Evolutionary conservation across 2,797 vertebrate species (phyloP).

Genomic region (Poecilia velifera): DNA sequence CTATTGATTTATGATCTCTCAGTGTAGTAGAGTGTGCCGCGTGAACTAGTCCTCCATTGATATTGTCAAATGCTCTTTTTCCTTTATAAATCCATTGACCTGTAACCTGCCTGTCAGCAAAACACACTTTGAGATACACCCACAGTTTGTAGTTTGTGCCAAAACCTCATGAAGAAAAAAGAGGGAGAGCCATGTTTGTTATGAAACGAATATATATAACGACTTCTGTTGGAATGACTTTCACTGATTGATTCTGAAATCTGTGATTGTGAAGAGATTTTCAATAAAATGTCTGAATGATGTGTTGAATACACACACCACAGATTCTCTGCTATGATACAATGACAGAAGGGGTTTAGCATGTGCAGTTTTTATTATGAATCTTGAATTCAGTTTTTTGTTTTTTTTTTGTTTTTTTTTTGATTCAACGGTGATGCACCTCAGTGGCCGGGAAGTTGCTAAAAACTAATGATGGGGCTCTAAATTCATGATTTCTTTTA

Average conservation of each 20-base stretch:
- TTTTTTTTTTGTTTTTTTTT: not conserved
- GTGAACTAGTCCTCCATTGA: slow-evolving; percentile 61
- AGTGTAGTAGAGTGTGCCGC: slow-evolving; percentile 30
- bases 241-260: slow-evolving; percentile 38
- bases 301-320: slow-evolving; percentile 21
- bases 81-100: slow-evolving; percentile 67
- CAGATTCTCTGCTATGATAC: slow-evolving; percentile 7
- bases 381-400: slow-evolving; percentile 10
- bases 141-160: slow-evolving; percentile 63
- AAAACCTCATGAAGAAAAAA: slow-evolving; percentile 53
- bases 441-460: not conserved
- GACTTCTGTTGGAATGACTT: slow-evolving; percentile 40
- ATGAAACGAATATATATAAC: slow-evolving; percentile 15
- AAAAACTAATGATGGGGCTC: not conserved
- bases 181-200: slow-evolving; percentile 23
- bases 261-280: slow-evolving; percentile 36
- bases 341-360: not conserved
- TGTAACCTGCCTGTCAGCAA: slow-evolving; percentile 57
- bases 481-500: not conserved
- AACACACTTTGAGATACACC: slow-evolving; percentile 53
- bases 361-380: slow-evolving; percentile 9
- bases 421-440: slow-evolving; percentile 18
- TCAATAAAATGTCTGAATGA: slow-evolving; percentile 56
- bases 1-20: slow-evolving; percentile 57
- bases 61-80: slow-evolving; percentile 63